A percentile compares a stretch with the other conserved stretches of the same genome.
These are phyloP conservation scores for Desoria tigrina DNA, from an alignment of 2,888 invertebrate genomes.

Conservation along the genomic window DNA sequence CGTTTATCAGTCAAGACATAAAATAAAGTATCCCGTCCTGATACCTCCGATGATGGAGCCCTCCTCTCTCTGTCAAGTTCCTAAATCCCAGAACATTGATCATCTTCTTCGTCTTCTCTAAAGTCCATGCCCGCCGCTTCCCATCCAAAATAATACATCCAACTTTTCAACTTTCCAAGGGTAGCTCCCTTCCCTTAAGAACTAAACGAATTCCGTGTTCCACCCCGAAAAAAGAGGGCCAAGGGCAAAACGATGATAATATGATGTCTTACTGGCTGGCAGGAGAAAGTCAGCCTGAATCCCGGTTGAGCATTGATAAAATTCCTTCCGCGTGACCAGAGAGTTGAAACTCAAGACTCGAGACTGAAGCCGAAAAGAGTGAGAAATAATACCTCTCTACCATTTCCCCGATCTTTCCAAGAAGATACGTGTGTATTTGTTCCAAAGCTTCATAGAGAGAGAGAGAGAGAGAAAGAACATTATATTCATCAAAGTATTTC, in stretches of 20 bases:
- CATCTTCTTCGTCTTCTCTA: not conserved
- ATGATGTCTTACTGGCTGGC: not conserved
- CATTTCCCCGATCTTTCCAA: too few relatives aligned
- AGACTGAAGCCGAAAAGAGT: not conserved
- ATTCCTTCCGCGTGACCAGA: slow-evolving; percentile 23
- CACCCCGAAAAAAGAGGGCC: not conserved
- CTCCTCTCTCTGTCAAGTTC: not conserved
- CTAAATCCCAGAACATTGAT: slow-evolving; percentile 4
- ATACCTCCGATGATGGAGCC: not conserved
- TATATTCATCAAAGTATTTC: too few relatives aligned
- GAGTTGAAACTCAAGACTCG: slow-evolving; percentile 17
- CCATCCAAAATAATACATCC: too few relatives aligned
- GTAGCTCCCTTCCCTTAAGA: not conserved
- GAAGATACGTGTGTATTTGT: too few relatives aligned
- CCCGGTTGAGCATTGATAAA: slow-evolving; percentile 18
- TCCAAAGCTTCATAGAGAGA: too few relatives aligned
- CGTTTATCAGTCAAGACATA: not conserved
- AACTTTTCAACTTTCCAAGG: too few relatives aligned
- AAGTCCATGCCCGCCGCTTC: too few relatives aligned
- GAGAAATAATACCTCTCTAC: too few relatives aligned
- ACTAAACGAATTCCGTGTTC: not conserved
- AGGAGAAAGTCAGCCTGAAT: not conserved
- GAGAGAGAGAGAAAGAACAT: too few relatives aligned
- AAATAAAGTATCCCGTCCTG: slow-evolving; percentile 1
- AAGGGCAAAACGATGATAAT: not conserved